Evolutionary conservation across 2,888 invertebrate genomes (phyloP).

Genomic region (Phlogophora meticulosa): DNA sequence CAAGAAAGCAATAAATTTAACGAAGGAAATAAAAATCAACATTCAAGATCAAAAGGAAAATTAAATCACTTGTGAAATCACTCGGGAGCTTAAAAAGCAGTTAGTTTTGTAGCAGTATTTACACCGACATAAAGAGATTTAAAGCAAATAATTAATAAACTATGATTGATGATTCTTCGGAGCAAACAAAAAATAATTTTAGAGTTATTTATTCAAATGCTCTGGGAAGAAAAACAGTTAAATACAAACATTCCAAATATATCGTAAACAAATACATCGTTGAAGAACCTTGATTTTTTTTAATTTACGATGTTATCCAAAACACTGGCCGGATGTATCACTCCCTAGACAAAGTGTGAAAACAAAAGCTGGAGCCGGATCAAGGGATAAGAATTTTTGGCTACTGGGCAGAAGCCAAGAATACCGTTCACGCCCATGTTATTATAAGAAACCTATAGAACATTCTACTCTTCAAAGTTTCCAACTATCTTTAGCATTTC

Average conservation of each 20-base stretch:
- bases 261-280: too few species aligned
- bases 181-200: neutral
- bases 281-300: conserved; percentile 38
- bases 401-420: conserved; percentile 77
- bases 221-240: conserved; percentile 12
- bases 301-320: conserved; percentile 51
- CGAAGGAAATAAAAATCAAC: conserved; percentile 6
- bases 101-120: conserved; percentile 1
- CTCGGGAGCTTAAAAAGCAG: neutral
- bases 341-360: conserved; percentile 69
- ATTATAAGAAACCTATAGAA: conserved; percentile 59
- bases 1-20: conserved; percentile 3
- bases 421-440: conserved; percentile 70
- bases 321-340: conserved; percentile 67
- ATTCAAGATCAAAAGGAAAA: neutral
- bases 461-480: conserved; percentile 28
- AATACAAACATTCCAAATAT: conserved; percentile 9
- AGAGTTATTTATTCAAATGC: conserved; percentile 26
- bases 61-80: conserved; percentile 5
- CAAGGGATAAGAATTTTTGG: conserved; percentile 80
- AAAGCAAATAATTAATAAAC: neutral
- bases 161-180: conserved; percentile 9
- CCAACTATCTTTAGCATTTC: conserved; percentile 29
- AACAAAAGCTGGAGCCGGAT: conserved; percentile 75
- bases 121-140: neutral